Evolutionary conservation across 2,888 invertebrate genomes (phyloP).

Genomic region (Mythimna pallens): DNA sequence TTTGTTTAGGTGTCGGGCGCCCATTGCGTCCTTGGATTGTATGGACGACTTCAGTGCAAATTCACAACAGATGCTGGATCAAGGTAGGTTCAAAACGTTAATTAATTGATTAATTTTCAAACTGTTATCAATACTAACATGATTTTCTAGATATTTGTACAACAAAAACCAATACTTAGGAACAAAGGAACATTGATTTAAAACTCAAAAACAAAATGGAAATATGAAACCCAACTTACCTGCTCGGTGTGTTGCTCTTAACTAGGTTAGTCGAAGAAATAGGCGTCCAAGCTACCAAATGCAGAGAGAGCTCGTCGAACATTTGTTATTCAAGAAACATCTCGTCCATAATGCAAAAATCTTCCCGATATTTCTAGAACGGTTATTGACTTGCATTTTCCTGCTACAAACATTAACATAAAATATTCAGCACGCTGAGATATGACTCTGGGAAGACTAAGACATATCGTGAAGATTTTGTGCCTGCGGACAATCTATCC

Average conservation of each 20-base stretch:
- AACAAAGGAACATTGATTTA: neutral
- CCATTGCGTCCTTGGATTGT: conserved; percentile 97
- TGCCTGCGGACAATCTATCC: conserved; percentile 3
- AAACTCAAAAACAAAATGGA: neutral
- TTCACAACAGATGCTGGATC: conserved; percentile 89
- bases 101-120: too few species aligned
- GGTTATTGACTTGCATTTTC: conserved; percentile 23
- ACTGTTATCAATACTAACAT: neutral
- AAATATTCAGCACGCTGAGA: conserved; percentile 44
- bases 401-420: conserved; percentile 20
- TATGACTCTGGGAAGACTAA: conserved; percentile 32
- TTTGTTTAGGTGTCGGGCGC: conserved; percentile 94
- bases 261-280: neutral
- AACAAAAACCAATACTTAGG: too few species aligned
- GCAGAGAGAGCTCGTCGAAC: neutral
- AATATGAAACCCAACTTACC: conserved; percentile 15
- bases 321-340: conserved; percentile 31
- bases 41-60: conserved; percentile 97
- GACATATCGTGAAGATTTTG: conserved; percentile 9
- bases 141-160: neutral
- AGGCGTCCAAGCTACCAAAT: conserved; percentile 4
- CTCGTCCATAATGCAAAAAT: conserved; percentile 22
- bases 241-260: neutral
- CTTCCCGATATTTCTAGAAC: conserved; percentile 35
- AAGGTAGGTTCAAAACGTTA: conserved; percentile 77